A percentile compares a stretch with the other conserved stretches of the same genome.
These are phyloP conservation scores for Melanotaenia boesemani DNA, from an alignment of 2,797 vertebrate species.

Conservation along the genomic window DNA sequence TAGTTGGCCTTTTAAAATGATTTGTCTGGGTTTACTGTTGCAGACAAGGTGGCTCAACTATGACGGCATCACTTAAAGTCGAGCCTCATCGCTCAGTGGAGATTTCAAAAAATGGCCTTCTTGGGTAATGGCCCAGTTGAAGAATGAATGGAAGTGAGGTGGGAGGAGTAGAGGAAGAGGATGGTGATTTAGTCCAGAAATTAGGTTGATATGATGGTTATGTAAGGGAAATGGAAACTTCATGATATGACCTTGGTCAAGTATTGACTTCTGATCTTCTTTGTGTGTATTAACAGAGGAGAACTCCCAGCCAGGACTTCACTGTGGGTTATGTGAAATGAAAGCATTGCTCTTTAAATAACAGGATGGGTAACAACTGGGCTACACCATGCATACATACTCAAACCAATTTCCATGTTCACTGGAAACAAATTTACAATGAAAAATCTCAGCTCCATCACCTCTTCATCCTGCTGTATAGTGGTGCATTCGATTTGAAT, in stretches of 20 bases:
- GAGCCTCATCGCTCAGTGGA: slow-evolving; percentile 58
- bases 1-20: slow-evolving; percentile 11
- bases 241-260: slow-evolving; percentile 29
- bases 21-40: slow-evolving; percentile 11
- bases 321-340: slow-evolving; percentile 7
- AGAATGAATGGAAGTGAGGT: slow-evolving; percentile 42
- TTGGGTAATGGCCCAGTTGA: slow-evolving; percentile 66
- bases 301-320: neutral
- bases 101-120: slow-evolving; percentile 66
- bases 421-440: neutral
- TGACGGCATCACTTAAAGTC: slow-evolving; percentile 59
- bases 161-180: slow-evolving; percentile 26
- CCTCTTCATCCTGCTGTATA: neutral
- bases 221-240: slow-evolving; percentile 26
- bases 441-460: slow-evolving; percentile 15
- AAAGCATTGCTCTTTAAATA: neutral
- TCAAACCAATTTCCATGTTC: neutral
- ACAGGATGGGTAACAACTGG: neutral
- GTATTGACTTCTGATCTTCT: neutral
- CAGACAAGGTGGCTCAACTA: slow-evolving; percentile 31
- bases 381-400: neutral
- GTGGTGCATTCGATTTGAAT: no score
- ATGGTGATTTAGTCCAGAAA: slow-evolving; percentile 45
- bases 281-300: neutral
- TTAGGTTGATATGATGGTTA: slow-evolving; percentile 52